Conservation (phyloP, 2,113 vertebrate genomes). For the Pardalotus punctatus region DNA sequence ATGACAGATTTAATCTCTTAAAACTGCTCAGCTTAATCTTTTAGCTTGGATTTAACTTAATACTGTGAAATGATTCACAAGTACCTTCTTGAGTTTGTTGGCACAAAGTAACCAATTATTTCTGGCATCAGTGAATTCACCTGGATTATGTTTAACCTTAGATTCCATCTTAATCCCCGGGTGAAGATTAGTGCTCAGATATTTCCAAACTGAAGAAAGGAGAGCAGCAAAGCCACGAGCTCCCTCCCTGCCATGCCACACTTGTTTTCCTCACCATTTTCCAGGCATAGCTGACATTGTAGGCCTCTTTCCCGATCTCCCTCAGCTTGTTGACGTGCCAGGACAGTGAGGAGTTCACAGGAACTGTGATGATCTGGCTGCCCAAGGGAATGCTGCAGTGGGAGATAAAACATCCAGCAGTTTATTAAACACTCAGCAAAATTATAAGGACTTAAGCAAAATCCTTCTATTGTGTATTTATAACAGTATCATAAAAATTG, state of each 20-base stretch:
- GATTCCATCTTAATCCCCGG: background rate
- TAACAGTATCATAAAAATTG: background rate
- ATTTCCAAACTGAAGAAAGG: background rate
- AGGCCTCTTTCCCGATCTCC: conserved; percentile 86
- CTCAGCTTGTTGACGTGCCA: conserved; percentile 96
- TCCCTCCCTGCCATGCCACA: background rate
- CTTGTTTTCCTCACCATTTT: conserved; percentile 84
- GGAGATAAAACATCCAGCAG: conserved; percentile 50
- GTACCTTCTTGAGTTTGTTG: background rate
- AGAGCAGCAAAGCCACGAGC: background rate
- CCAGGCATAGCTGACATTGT: conserved; percentile 99
- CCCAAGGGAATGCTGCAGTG: conserved; percentile 90
- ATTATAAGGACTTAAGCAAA: background rate
- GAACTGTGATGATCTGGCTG: conserved; percentile 93
- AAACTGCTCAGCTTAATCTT: background rate
- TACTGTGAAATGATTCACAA: background rate
- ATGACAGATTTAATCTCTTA: background rate
- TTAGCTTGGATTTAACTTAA: background rate
- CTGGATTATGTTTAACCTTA: background rate
- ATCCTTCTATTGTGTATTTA: background rate
- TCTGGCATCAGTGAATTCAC: background rate
- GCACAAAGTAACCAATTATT: background rate
- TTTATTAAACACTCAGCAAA: conserved; percentile 23
- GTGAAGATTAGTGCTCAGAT: background rate
- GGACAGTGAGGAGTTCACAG: conserved; percentile 93